Evolutionary conservation across 2,113 vertebrate species (phyloP).

Genomic region (Paradoxurus hermaphroditus): DNA sequence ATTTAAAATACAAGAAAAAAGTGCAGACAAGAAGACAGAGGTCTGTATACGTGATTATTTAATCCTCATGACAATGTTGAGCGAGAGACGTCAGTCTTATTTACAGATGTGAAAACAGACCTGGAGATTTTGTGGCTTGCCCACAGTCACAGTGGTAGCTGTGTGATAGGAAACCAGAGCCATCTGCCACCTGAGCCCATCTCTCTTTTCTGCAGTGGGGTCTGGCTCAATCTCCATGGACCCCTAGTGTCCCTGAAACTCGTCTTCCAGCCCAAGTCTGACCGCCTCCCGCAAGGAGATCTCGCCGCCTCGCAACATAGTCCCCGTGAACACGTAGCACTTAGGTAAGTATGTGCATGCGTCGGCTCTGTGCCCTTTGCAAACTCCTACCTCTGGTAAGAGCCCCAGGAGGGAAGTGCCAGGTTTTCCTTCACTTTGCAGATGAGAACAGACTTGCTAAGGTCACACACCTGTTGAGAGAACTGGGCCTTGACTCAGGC

Average conservation of each 20-base stretch:
- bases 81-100: background rate
- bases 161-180: background rate
- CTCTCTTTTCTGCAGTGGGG: background rate
- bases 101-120: background rate
- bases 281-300: background rate
- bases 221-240: background rate
- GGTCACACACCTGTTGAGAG: background rate
- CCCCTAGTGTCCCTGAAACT: background rate
- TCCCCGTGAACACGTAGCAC: no score
- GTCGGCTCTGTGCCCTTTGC: background rate
- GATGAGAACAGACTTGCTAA: background rate
- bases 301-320: background rate
- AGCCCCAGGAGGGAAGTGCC: background rate
- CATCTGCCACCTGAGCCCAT: background rate
- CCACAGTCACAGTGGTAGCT: background rate
- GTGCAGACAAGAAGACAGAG: background rate
- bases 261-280: background rate
- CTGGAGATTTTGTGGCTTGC: background rate
- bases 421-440: background rate
- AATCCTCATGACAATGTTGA: background rate
- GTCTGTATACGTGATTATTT: background rate
- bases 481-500: background rate
- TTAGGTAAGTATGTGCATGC: rapidly evolving
- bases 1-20: background rate
- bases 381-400: background rate